phyloP scores from a whole-genome alignment of 2,113 vertebrate species.

The Dromiciops gliroides region DNA sequence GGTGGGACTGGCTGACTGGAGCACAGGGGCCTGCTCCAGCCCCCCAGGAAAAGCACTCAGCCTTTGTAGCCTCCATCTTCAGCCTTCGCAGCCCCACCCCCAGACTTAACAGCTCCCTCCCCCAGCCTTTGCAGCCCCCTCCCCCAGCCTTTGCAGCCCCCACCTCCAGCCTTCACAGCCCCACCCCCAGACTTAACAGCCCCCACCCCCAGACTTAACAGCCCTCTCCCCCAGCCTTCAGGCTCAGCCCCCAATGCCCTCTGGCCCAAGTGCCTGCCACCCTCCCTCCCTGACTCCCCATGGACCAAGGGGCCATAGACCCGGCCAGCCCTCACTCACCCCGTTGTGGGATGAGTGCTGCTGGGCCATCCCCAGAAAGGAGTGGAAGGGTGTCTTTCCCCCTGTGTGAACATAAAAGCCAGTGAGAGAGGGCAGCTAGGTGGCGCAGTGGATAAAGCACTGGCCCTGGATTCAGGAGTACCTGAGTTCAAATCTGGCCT shows the following conservation, averaged over 20 bases:
- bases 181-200: background rate
- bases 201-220: too few species aligned
- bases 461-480: too few species aligned
- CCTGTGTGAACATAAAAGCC: conserved; percentile 77
- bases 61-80: too few species aligned
- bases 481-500: too few species aligned
- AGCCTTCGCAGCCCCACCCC: too few species aligned
- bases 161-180: background rate
- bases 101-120: too few species aligned
- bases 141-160: background rate
- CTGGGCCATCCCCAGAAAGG: conserved; percentile 97
- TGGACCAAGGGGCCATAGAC: background rate
- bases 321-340: conserved; percentile 83
- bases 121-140: background rate
- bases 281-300: too few species aligned
- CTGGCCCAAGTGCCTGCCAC: background rate
- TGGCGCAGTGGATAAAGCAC: too few species aligned
- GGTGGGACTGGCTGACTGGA: conserved; percentile 91
- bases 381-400: conserved; percentile 96
- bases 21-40: conserved; percentile 87
- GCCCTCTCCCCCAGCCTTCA: background rate
- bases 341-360: conserved; percentile 93
- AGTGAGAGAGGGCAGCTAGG: too few species aligned
- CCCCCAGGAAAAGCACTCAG: background rate
- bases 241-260: background rate